Evolutionary conservation across 2,888 invertebrate genomes (phyloP).

Genomic region (Chorisops tibialis): DNA sequence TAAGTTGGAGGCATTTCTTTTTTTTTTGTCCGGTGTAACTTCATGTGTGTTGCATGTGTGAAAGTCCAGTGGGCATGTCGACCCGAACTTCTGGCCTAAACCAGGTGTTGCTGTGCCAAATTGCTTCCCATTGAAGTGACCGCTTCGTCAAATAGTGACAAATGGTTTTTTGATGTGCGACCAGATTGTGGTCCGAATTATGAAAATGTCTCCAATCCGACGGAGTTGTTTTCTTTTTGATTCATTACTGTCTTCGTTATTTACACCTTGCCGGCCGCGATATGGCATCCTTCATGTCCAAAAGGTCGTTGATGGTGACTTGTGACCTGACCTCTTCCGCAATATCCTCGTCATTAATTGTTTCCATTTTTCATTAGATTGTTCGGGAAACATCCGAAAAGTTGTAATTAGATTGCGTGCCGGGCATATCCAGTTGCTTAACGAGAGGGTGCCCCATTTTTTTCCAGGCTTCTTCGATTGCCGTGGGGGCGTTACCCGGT

Average conservation of each 20-base stretch:
- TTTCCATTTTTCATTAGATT: too few relatives aligned
- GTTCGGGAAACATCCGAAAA: background rate
- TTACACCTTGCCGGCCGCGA: too few relatives aligned
- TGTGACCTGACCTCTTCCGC: background rate
- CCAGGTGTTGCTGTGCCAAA: background rate
- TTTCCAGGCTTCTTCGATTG: background rate
- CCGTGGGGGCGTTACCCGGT: background rate
- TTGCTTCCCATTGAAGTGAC: too few relatives aligned
- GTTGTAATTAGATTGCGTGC: constrained; percentile 13
- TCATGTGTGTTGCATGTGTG: background rate
- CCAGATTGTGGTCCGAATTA: too few relatives aligned
- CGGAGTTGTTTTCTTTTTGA: too few relatives aligned
- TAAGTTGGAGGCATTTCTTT: background rate
- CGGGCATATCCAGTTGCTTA: background rate
- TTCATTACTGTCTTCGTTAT: too few relatives aligned
- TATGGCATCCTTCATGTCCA: background rate
- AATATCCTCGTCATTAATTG: too few relatives aligned
- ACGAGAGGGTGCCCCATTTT: background rate
- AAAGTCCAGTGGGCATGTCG: background rate
- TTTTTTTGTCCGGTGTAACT: background rate
- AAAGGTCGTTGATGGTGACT: background rate
- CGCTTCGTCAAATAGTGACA: too few relatives aligned
- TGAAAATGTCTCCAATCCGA: too few relatives aligned
- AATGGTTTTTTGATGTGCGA: too few relatives aligned
- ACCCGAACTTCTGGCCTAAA: background rate